phyloP scores from a whole-genome alignment of 2,797 vertebrate species.

The Diplodus puntazzo region DNA sequence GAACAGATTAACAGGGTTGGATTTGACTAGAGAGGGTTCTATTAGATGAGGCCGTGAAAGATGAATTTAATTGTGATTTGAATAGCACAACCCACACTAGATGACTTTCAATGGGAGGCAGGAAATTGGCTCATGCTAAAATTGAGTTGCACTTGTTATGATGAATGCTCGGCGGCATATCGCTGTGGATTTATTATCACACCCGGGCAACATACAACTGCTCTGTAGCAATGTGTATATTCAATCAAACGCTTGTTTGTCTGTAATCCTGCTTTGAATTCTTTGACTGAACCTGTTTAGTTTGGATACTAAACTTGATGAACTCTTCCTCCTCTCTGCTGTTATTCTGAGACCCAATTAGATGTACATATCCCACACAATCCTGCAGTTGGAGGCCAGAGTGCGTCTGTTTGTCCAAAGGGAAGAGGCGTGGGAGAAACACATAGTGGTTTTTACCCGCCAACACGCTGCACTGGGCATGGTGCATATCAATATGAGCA shows the following conservation, averaged over 20 bases:
- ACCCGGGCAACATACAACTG: slow-evolving; percentile 16
- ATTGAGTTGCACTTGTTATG: slow-evolving; percentile 84
- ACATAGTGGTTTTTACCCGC: slow-evolving; percentile 68
- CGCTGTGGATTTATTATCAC: slow-evolving; percentile 72
- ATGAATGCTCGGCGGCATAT: slow-evolving; percentile 73
- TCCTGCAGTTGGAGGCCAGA: slow-evolving; percentile 76
- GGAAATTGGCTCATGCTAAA: slow-evolving; percentile 77
- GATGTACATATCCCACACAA: slow-evolving; percentile 77
- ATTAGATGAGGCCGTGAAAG: slow-evolving; percentile 84
- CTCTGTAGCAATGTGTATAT: slow-evolving; percentile 18
- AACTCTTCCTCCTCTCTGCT: slow-evolving; percentile 65
- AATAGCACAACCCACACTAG: slow-evolving; percentile 72
- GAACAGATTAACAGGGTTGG: slow-evolving; percentile 84
- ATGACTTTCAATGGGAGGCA: slow-evolving; percentile 73
- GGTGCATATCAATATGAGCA: slow-evolving; percentile 76
- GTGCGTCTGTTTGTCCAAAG: slow-evolving; percentile 77
- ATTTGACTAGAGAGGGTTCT: slow-evolving; percentile 83
- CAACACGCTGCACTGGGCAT: slow-evolving; percentile 73
- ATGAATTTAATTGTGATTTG: slow-evolving; percentile 86
- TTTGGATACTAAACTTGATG: slow-evolving; percentile 63
- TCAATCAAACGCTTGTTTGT: slow-evolving; percentile 24
- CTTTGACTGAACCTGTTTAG: slow-evolving; percentile 42
- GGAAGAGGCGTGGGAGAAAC: slow-evolving; percentile 85
- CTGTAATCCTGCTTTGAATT: slow-evolving; percentile 23
- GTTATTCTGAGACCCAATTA: slow-evolving; percentile 84